Evolutionary conservation across 2,888 invertebrate genomes (phyloP), one percentile per base, ranked within the genome.

Genomic region (Tetheella fluctuosa): DNA sequence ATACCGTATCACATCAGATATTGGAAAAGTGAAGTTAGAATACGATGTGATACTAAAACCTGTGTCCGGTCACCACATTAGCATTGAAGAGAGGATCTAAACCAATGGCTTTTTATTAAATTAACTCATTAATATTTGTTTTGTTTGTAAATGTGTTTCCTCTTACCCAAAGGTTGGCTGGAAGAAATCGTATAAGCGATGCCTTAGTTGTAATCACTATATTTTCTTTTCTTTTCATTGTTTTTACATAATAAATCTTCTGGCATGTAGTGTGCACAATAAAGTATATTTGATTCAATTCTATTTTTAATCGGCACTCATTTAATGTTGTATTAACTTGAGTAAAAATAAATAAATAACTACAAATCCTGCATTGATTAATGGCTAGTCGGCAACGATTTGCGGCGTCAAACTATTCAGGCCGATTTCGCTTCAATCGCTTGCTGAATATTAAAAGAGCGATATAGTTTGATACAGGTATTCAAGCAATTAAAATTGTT

Each of bases 381-480:
- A 2, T 48, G 48, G 20, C 48, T 48, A 73, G 68, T 64, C 61
- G 59, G 62, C 64, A 58, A 67, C 64, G 60, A 48, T 56, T 54
- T 61, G 34, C 55, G 56, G 53, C 63, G 61, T 60, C 63, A 66
- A 82, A 69, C 67, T 84, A 86, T 89, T 88, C 79, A 87, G 89
- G 89, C 68, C 88, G 89, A 89, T 89, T 89, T 89, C 89, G 83
- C 89, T 80, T 54, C 59, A 64, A 58, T 68, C 83, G 83, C 69
- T 58, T 28, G 54, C 64, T 66, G 89, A 84, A 89, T 89, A 85
- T 74, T 84, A 86, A 89, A 68, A 54, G 65, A 55, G 66, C 65
- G 70, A 68, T 61, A 67, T 70, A 64, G 61, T 59, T 64, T 62
- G 61, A 53, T 58, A 55, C 60, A 62, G 59, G 8, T 20, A 20